Percentiles rank a stretch among this genome's conserved stretches.
These are phyloP conservation scores for Drosophila recens DNA, from an alignment of 2,888 invertebrate genomes.

Conservation along the genomic window DNA sequence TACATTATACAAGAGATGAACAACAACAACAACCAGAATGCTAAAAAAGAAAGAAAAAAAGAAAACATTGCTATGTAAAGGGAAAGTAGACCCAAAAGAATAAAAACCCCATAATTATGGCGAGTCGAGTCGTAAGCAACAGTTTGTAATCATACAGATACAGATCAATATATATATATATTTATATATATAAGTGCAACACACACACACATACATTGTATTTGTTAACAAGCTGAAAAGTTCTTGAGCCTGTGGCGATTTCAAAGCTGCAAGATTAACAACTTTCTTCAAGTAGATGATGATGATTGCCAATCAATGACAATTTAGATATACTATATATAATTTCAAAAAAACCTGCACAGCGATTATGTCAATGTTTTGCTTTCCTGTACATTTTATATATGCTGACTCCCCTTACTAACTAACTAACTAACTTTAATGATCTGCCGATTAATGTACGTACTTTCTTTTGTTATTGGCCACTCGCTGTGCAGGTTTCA, in stretches of 20 bases:
- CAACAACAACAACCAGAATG: conserved; percentile 42
- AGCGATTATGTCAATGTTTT: conserved; percentile 57
- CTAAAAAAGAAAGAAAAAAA: no score
- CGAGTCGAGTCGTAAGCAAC: conserved; percentile 45
- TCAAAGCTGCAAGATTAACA: conserved; percentile 31
- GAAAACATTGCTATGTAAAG: conserved; percentile 19
- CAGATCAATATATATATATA: conserved; percentile 44
- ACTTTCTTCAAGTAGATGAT: conserved; percentile 23
- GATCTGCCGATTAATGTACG: conserved; percentile 32
- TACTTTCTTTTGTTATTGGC: conserved; percentile 46
- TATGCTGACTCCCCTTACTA: conserved; percentile 34
- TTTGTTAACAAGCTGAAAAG: conserved; percentile 53
- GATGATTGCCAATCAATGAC: conserved; percentile 41
- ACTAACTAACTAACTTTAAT: conserved; percentile 36
- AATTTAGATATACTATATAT: conserved; percentile 36
- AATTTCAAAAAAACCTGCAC: conserved; percentile 49
- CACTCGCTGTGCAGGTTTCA: conserved; percentile 49
- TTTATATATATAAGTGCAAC: conserved; percentile 25
- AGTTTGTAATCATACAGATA: conserved; percentile 58
- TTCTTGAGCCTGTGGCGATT: conserved; percentile 44
- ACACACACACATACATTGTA: conserved; percentile 27
- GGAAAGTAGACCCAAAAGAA: conserved; percentile 16
- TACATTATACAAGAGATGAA: conserved; percentile 59
- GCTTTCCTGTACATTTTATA: conserved; percentile 70
- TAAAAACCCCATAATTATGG: conserved; percentile 48